phyloP scores from a whole-genome alignment of 1,140 invertebrate genomes.

The Aleiodes sp. region DNA sequence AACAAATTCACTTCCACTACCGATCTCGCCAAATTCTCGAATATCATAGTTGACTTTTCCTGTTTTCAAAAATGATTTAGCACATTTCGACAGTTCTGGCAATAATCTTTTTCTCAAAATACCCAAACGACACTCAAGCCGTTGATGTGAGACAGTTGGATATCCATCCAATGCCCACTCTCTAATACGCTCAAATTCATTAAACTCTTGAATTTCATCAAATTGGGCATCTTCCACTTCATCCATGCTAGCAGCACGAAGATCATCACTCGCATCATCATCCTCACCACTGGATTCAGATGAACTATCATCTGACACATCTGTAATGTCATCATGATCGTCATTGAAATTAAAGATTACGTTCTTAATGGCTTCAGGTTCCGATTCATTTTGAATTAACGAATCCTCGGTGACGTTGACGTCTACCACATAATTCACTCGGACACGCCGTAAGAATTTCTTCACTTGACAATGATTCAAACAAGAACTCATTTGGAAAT shows the following conservation, averaged over 20 bases:
- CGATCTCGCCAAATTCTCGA: neutral
- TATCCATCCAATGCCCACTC: constrained; percentile 32
- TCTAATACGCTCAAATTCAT: constrained; percentile 27
- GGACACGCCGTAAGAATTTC: too few species aligned
- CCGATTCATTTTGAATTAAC: too few species aligned
- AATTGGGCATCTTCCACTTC: neutral
- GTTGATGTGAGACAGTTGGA: constrained; percentile 26
- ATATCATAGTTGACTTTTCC: neutral
- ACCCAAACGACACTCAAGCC: constrained; percentile 32
- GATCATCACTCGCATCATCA: neutral
- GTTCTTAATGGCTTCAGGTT: too few species aligned
- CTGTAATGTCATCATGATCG: too few species aligned
- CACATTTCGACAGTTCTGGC: constrained; percentile 23
- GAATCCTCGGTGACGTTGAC: too few species aligned
- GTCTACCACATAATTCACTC: too few species aligned
- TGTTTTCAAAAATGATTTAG: constrained; percentile 22
- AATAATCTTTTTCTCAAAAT: constrained; percentile 30
- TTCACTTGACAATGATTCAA: too few species aligned
- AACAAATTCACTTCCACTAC: neutral
- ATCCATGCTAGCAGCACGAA: neutral
- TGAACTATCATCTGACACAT: too few species aligned
- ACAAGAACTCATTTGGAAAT: too few species aligned
- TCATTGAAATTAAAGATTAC: too few species aligned
- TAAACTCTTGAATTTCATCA: neutral
- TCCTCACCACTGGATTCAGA: too few species aligned